Conservation (phyloP, 2,113 vertebrate genomes). For the Plectropomus leopardus region DNA sequence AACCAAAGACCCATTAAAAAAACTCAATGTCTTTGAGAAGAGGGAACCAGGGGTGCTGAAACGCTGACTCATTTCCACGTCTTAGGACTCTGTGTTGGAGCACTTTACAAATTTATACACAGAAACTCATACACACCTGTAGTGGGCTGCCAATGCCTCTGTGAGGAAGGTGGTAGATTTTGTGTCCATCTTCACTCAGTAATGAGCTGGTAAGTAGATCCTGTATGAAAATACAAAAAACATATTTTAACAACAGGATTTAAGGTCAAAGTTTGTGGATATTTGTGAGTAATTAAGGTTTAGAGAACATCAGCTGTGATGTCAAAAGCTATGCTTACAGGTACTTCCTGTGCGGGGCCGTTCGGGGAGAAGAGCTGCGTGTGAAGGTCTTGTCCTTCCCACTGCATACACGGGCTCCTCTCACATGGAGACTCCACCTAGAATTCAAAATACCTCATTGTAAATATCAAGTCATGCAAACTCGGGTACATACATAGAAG, state of each 20-base stretch:
- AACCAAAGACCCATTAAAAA: too few relatives aligned
- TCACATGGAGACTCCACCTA: constrained; percentile 94
- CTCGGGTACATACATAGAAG: not conserved
- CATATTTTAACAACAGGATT: not conserved
- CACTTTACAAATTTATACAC: not conserved
- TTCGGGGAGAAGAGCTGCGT: constrained; percentile 91
- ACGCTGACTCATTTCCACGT: too few relatives aligned
- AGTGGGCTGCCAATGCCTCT: constrained; percentile 89
- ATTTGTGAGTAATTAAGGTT: not conserved
- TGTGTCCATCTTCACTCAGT: constrained; percentile 90
- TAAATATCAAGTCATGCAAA: constrained; percentile 14
- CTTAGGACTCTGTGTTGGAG: too few relatives aligned
- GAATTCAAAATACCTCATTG: constrained; percentile 47
- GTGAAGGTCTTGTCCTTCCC: constrained; percentile 92
- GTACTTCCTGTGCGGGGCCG: constrained; percentile 88
- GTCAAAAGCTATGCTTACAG: constrained; percentile 83
- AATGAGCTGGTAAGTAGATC: constrained; percentile 94
- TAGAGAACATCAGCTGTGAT: not conserved
- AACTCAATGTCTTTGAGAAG: too few relatives aligned
- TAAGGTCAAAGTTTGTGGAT: not conserved
- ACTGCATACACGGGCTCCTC: constrained; percentile 91
- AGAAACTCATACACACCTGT: constrained; percentile 82
- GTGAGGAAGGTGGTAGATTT: constrained; percentile 88
- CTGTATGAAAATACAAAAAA: constrained; percentile 72
- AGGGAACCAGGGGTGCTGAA: too few relatives aligned